Base-by-base conservation (phyloP, 2,797 vertebrate genomes). In the Dermochelys coriacea region DNA sequence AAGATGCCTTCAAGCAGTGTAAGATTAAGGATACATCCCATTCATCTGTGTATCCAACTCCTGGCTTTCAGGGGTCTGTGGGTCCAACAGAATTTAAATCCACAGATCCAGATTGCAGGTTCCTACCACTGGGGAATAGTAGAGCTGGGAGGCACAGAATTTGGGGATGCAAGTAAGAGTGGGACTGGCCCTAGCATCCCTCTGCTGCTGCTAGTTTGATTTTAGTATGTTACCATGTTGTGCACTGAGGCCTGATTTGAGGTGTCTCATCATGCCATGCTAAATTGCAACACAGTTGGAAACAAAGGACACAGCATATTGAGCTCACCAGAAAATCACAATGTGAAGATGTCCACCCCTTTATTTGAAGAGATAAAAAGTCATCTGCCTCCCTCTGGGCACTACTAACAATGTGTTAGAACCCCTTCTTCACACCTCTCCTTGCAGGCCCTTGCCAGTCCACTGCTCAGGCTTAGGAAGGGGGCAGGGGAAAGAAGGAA, bases 1-100 rank as follows among this genome's bases (percentile, higher is more conserved):
- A 97, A 37, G 54, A 94, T 87, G 96, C 84, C 84, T 94, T 75
- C 68, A 90, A 81, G 86, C 89, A 90, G 64, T 75, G 77, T 85
- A 85, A 61, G 91, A 92, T 90, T 91, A 91, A 92, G 80, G 59
- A 82, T 85, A 80, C 61, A 27, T 82, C 31, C 21, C 59, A 61
- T 84, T 88, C 74, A 34, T 88, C 50, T 85, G 82, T 37, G 29
- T 52, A 92, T 82, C n/a, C 74, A 47, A 59, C 80, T 57, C 49
- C 49, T 74, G 86, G 54, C 88, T 74, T 21, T 12, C 27, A 45
- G 6, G 12, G 23, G 23, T 75, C 41, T 47, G 25, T 75, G 41
- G 3, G 12, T 5, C 51, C n/a, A 82, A 3, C 0, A 1, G 29
- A 91, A 59, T 59, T 90, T 71, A 92, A 96, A 91, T 86, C 87